Base-by-base conservation (phyloP, 2,888 invertebrate genomes). In the Strigamia crassipes region DNA sequence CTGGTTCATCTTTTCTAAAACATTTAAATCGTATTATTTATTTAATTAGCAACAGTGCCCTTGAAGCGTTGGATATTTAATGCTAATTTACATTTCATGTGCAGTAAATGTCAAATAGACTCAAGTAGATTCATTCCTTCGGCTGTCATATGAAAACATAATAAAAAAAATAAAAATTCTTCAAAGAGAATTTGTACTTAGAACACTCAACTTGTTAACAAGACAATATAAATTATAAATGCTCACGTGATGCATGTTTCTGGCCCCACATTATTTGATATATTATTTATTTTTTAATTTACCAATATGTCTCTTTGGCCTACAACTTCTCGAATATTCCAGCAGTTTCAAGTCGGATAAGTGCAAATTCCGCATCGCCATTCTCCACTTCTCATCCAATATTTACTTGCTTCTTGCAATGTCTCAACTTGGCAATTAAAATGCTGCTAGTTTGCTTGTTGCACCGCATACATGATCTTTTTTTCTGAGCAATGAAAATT, bases 341-440 rank as follows among this genome's bases (percentile, higher is more conserved):
- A 73, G 73, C 31, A 31, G 73, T 73, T 73, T 73, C 73, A 31
- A 73, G 73, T 31, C 3, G 73, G 73, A 73, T 73, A 73, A 73
- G 73, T 73, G 73, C 73, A 73, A 73, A 73, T 73, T 73, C 56
- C 56, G 56, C 56, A 56, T 73, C 31, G 73, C 10, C 73, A 15
- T 73, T 73, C 66, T 23, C 15, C 73, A 73, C 23, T 73, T 73
- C 73, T 73, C 73, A 73, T 73, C n/a, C 73, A 73, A 73, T 73
- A 73, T 73, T 73, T 73, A 73, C 23, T 73, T 15, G 23, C 73
- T 27, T 10, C 31, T 31, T 73, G 27, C 27, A 13, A 6, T 31
- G n/a, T 73, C 73, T 73, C 31, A 31, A 31, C 73, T 73, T 31
- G 31, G 27, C 73, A 73, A 73, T 73, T 73, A 73, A 73, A 73